Conservation (phyloP, 2,888 invertebrate species). For the Arctia plantaginis region DNA sequence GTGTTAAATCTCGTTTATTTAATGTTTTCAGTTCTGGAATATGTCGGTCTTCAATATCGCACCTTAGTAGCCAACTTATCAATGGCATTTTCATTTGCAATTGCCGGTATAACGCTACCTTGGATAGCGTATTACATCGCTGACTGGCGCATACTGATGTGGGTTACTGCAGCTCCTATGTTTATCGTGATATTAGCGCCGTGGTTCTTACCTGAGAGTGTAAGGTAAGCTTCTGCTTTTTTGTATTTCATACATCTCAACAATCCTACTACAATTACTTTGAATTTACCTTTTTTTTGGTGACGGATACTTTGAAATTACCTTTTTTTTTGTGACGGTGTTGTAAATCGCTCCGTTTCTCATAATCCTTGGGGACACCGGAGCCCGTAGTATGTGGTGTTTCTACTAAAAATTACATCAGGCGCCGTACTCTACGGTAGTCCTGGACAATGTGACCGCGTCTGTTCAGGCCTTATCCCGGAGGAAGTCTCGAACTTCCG, state of each 20-base stretch:
- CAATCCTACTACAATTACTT: not conserved
- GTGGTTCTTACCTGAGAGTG: constrained; percentile 76
- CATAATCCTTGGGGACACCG: too few relatives aligned
- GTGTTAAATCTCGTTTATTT: not conserved
- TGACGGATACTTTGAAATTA: too few relatives aligned
- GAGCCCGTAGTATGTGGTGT: too few relatives aligned
- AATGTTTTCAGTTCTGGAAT: not conserved
- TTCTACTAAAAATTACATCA: too few relatives aligned
- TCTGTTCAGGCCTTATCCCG: too few relatives aligned
- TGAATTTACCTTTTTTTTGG: too few relatives aligned
- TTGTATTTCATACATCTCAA: not conserved
- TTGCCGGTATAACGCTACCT: constrained; percentile 72
- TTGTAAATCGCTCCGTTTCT: too few relatives aligned
- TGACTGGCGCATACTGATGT: constrained; percentile 73
- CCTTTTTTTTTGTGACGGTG: too few relatives aligned
- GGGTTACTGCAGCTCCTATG: constrained; percentile 74
- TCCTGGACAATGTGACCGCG: too few relatives aligned
- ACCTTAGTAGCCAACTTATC: not conserved
- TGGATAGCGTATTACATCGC: constrained; percentile 78
- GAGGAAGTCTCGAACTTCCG: too few relatives aligned
- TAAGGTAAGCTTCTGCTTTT: constrained; percentile 62
- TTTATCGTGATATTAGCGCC: constrained; percentile 67
- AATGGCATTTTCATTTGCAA: not conserved
- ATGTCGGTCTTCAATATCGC: not conserved
- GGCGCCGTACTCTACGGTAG: too few relatives aligned